Conservation (phyloP, 2,113 vertebrate genomes). For the Podarcis raffonei region DNA sequence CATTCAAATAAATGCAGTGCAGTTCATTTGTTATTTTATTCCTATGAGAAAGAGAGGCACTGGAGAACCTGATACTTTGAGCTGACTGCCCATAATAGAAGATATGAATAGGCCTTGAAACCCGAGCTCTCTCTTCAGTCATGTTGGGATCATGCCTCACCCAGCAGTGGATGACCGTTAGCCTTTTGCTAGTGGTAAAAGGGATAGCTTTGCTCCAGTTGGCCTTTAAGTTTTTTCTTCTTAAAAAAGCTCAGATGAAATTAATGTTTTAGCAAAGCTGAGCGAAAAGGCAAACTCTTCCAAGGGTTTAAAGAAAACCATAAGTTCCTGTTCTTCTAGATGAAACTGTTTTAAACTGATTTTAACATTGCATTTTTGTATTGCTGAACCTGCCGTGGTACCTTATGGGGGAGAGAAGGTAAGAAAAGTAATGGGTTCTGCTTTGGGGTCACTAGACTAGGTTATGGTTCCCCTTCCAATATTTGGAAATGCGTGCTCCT, state of each 20-base stretch:
- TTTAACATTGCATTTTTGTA: too few relatives aligned
- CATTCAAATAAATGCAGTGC: not conserved
- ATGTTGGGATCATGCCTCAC: not conserved
- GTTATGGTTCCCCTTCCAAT: not conserved
- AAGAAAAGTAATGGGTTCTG: too few relatives aligned
- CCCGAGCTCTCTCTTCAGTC: not conserved
- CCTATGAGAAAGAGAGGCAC: not conserved
- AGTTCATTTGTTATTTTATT: not conserved
- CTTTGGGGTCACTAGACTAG: too few relatives aligned
- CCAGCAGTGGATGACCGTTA: not conserved
- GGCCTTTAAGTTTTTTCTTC: not conserved
- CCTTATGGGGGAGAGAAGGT: too few relatives aligned
- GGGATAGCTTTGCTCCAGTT: too few relatives aligned
- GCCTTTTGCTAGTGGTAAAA: not conserved
- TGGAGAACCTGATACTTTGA: not conserved
- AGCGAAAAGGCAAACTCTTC: not conserved
- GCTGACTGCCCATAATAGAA: not conserved
- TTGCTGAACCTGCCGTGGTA: too few relatives aligned
- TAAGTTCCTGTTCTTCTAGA: too few relatives aligned
- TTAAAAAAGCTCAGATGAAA: not conserved
- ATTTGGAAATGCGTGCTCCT: not conserved
- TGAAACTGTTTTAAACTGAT: too few relatives aligned
- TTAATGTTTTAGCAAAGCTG: not conserved
- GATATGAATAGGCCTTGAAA: not conserved
- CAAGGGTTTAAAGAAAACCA: not conserved